Evolutionary conservation across 2,888 invertebrate species (phyloP), one percentile per base, ranked within the genome.

Genomic region (Tipula unca): DNA sequence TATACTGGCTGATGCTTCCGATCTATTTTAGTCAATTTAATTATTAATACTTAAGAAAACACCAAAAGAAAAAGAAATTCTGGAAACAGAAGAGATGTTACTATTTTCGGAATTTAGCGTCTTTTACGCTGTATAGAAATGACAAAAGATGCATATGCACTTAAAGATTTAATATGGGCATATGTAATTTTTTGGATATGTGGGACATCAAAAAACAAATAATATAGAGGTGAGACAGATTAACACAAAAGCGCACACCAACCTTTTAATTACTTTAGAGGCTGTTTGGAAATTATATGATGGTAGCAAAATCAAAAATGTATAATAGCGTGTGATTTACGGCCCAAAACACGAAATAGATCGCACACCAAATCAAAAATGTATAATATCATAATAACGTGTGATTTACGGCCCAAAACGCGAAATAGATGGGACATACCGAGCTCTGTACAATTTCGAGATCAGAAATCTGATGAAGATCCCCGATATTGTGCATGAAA

Each of bases 1-100:
- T 69, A 69, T 69, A 69, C 69, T 69, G 69, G 69, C 25, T 69
- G 69, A 69, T 69, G 69, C 69, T 69, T 69, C 69, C 69, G 69
- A 69, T 69, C 69, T 69, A 69, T 69, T 69, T 69, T 69, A 20
- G 69, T 69, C 20, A 25, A 25, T 69, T 69, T 69, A 69, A 69
- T 69, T 69, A 69, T 69, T 20, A 69, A 69, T 69, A 25, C 69
- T 69, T 69, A 69, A 69, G 25, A 69, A 48, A 69, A 69, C 10
- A 69, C 25, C 25, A 69, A 32, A 32, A 69, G 17, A 69, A 69
- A 48, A 69, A 69, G 20, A 69, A 69, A 69, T 69, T 25, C 69
- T 69, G 69, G 69, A 69, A 69, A 69, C 20, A 69, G 69, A 69
- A 69, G 69, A 69, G 25, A 69, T 69, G 69, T 69, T 69, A 69